These are phyloP conservation scores for Prolemur simus DNA, from an alignment of 2,113 vertebrate genomes.

Conservation along the genomic window DNA sequence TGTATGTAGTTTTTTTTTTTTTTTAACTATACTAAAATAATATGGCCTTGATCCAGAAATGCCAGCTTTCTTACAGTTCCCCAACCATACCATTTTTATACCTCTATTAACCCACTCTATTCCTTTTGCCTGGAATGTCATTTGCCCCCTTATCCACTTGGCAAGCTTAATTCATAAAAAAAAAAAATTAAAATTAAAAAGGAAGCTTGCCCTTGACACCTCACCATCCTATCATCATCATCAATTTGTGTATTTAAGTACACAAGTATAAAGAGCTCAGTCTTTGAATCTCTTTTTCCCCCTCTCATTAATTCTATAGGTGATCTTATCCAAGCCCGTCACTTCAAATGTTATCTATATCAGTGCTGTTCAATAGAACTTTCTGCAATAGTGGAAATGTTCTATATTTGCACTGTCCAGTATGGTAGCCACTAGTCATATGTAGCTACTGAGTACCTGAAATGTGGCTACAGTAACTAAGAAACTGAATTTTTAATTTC, in stretches of 20 bases:
- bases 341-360: neutral
- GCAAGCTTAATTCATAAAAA: neutral
- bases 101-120: neutral
- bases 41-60: slow-evolving; percentile 46
- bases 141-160: neutral
- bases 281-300: neutral
- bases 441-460: neutral
- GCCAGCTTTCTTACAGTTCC: slow-evolving; percentile 19
- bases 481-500: neutral
- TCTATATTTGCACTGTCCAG: neutral
- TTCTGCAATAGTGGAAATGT: neutral
- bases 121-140: neutral
- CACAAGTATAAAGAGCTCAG: neutral
- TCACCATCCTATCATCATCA: neutral
- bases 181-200: neutral
- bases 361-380: neutral
- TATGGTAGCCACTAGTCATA: neutral
- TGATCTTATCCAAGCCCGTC: neutral
- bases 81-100: slow-evolving; percentile 6
- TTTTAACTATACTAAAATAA: slow-evolving; percentile 36
- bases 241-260: neutral
- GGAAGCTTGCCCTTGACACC: neutral
- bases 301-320: neutral
- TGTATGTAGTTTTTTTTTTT: neutral
- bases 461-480: neutral